Evolutionary conservation across 2,888 invertebrate species (phyloP), one percentile per base, ranked within the genome.

Genomic region (Tetheella fluctuosa): DNA sequence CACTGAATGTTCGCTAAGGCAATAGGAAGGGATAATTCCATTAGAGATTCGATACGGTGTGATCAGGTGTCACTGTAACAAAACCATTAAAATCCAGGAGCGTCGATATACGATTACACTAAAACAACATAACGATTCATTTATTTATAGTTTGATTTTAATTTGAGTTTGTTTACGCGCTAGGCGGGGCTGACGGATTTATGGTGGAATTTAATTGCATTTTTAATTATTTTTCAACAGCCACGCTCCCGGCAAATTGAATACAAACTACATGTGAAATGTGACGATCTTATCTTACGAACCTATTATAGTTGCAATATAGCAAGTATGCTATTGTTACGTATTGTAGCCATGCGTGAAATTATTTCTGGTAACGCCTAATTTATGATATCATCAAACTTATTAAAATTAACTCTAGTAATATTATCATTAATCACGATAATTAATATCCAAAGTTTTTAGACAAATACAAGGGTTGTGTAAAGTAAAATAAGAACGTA

Each of bases 221-320:
- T 92, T 91, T 91, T 89, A 91, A 91, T 91, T 92, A 90, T 90
- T 90, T 89, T 88, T 83, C 85, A 86, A 89, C 90, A 83, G 84
- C 78, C 73, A 70, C 81, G 83, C 85, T 85, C 81, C 77, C 83
- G 84, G 86, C 86, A 88, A 91, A 91, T 91, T 90, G 89, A 91
- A 91, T 82, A 81, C 80, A 76, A 68, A 62, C 75, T 74, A n/a
- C 76, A 81, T 74, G 77, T 80, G 75, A 79, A 74, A 73, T 78
- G 77, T 74, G 70, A 68, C 64, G 84, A 89, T 88, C 81, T 85
- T 89, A 90, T 90, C 89, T 79, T 63, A 62, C 39, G 37, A 61
- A 71, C 65, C 75, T 81, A 74, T 68, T 68, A 52, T 59, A 67
- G 63, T 65, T 63, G 64, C 60, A 62, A 60, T 64, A 61, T 64